Percentiles rank a stretch among this genome's conserved stretches.
Conservation (phyloP, 2,113 vertebrate genomes). For the Benitochromis conjunctus region DNA sequence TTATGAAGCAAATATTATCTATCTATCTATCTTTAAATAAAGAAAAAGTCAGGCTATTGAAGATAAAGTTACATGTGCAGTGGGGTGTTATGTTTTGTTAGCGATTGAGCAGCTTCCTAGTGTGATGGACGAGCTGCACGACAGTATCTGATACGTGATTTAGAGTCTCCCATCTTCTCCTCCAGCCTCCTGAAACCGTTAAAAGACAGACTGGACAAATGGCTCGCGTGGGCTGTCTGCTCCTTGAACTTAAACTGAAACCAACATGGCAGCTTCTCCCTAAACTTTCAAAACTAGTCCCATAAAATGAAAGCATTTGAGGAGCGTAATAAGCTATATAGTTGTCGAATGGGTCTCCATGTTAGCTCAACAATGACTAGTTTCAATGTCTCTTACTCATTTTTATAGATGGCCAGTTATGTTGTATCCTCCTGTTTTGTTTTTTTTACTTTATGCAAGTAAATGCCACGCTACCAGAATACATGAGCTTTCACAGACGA, state of each 20-base stretch:
- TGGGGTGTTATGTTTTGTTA: background rate
- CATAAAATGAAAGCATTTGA: background rate
- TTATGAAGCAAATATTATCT: background rate
- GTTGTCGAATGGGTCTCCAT: background rate
- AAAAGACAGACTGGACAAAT: background rate
- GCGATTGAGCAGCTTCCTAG: background rate
- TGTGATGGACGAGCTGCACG: background rate
- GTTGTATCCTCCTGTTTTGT: background rate
- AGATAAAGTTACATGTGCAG: background rate
- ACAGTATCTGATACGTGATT: background rate
- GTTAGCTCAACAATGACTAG: background rate
- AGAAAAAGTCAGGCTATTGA: background rate
- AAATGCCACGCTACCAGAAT: background rate
- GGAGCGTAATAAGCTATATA: background rate
- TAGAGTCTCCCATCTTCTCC: background rate
- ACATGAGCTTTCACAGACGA: background rate
- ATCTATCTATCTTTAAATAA: too few relatives aligned
- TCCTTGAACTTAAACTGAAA: background rate
- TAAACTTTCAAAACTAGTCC: background rate
- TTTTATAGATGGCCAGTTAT: background rate
- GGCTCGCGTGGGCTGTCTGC: background rate
- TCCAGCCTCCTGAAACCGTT: background rate
- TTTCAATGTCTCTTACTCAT: background rate
- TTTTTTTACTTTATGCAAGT: background rate
- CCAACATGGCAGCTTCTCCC: background rate